A percentile compares a stretch with the other conserved stretches of the same genome.
phyloP scores from a whole-genome alignment of 2,113 vertebrate species.

The Plectropomus leopardus region DNA sequence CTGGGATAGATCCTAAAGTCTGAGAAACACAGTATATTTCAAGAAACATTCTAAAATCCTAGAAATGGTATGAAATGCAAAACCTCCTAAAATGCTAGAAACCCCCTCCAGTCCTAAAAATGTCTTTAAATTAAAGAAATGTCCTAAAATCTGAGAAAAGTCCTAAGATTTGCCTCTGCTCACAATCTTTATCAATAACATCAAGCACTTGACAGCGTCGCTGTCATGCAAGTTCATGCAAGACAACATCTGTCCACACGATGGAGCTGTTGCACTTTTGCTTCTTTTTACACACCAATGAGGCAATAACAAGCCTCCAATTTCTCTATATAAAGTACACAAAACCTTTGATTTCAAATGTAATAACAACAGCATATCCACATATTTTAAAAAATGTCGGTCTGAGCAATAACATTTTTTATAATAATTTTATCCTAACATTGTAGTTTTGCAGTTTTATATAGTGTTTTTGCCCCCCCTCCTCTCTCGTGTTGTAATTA shows the following conservation, averaged over 20 bases:
- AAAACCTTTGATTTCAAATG: neutral
- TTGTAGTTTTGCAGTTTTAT: neutral
- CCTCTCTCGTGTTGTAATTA: neutral
- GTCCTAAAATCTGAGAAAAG: too few species aligned
- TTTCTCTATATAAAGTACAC: neutral
- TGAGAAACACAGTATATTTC: too few species aligned
- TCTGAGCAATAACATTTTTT: neutral
- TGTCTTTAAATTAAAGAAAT: too few species aligned
- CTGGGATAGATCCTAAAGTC: too few species aligned
- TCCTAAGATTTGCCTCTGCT: too few species aligned
- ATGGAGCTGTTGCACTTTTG: conserved; percentile 4
- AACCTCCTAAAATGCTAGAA: too few species aligned
- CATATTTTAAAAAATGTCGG: neutral
- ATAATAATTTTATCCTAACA: too few species aligned
- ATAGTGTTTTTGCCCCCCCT: neutral
- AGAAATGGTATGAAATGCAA: too few species aligned
- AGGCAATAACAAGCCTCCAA: neutral
- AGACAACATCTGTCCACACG: conserved; percentile 22
- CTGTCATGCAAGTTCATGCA: neutral
- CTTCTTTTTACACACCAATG: neutral
- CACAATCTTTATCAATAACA: too few species aligned
- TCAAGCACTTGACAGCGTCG: neutral
- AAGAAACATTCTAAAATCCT: too few species aligned
- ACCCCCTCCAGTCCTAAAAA: too few species aligned
- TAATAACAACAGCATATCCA: neutral